A percentile compares a stretch with the other conserved stretches of the same genome.
Conservation (phyloP, 2,888 invertebrate genomes). For the Shargacucullia verbasci region DNA sequence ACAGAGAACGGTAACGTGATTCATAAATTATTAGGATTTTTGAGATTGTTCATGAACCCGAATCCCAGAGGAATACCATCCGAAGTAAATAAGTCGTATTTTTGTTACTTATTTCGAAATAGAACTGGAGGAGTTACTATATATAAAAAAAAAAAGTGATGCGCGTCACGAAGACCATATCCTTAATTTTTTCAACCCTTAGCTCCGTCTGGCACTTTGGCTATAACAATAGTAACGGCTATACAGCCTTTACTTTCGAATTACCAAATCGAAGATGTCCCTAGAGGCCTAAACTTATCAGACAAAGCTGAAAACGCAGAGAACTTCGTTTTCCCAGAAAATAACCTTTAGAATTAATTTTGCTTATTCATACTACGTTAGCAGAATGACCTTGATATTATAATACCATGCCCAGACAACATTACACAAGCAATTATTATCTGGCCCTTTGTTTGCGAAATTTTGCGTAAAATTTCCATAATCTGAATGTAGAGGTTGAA, state of each 20-base stretch:
- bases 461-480: conserved; percentile 42
- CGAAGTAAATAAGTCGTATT: background rate
- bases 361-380: conserved; percentile 26
- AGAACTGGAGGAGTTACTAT: no score
- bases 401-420: conserved; percentile 48
- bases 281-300: conserved; percentile 44
- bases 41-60: background rate
- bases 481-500: conserved; percentile 30
- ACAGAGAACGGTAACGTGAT: conserved; percentile 30
- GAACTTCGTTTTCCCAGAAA: conserved; percentile 34
- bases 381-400: conserved; percentile 35
- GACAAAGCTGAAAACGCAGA: conserved; percentile 39
- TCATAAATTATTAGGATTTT: conserved; percentile 26
- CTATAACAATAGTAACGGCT: conserved; percentile 20
- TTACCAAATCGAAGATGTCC: conserved; percentile 45
- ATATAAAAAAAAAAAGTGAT: no score
- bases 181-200: no score
- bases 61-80: background rate
- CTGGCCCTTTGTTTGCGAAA: conserved; percentile 46
- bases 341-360: conserved; percentile 37
- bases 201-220: no score
- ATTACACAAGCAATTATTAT: conserved; percentile 50
- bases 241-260: conserved; percentile 41
- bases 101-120: background rate
- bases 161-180: no score